Percentiles rank a stretch among this genome's conserved stretches.
phyloP scores from a whole-genome alignment of 23 tunicate species.

The Halocynthia roretzi region DNA sequence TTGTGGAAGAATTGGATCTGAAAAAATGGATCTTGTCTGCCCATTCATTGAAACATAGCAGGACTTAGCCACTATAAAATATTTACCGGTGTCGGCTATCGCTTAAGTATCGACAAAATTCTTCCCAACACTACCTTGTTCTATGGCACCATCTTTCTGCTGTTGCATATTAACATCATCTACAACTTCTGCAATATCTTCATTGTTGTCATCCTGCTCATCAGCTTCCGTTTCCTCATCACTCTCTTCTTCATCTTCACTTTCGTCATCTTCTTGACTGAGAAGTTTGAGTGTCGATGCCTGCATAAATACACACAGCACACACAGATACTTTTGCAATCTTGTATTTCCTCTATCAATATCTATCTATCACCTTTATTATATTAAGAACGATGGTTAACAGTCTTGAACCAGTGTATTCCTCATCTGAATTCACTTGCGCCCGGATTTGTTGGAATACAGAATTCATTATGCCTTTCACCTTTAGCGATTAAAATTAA shows the following conservation, averaged over 20 bases:
- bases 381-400: conserved; percentile 28
- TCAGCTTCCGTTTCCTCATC: background rate
- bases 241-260: conserved; percentile 6
- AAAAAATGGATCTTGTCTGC: too few species aligned
- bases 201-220: background rate
- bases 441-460: conserved; percentile 52
- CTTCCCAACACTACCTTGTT: background rate
- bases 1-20: too few species aligned
- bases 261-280: background rate
- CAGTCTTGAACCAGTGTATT: conserved; percentile 45
- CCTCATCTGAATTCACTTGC: conserved; percentile 37
- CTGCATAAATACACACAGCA: background rate
- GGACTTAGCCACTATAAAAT: too few species aligned
- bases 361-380: conserved; percentile 17
- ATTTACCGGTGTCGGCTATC: too few species aligned
- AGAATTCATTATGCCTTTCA: conserved; percentile 67
- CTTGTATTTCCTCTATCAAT: background rate
- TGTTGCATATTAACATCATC: background rate
- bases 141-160: background rate
- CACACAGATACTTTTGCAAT: background rate
- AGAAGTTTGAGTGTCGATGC: background rate
- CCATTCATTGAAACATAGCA: too few species aligned
- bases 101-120: background rate
- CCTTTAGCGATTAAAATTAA: conserved; percentile 22
- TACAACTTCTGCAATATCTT: background rate